Conservation (phyloP, 2,113 vertebrate genomes). For the Semnornis frantzii region DNA sequence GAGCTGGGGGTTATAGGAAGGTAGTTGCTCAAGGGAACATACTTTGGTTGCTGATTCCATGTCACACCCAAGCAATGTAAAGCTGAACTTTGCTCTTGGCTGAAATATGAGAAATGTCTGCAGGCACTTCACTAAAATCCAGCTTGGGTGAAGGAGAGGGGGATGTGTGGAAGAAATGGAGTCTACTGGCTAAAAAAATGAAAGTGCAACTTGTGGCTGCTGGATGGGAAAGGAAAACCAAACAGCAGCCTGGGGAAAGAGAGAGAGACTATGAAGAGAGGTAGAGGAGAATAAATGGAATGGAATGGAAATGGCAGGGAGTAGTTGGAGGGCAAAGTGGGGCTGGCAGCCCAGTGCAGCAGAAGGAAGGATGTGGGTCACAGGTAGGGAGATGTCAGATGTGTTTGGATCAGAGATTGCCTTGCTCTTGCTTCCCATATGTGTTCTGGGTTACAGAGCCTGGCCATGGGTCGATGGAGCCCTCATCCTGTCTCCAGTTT, state of each 20-base stretch:
- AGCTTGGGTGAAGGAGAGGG: background rate
- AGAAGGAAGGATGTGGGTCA: background rate
- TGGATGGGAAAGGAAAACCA: background rate
- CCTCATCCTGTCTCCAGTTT: background rate
- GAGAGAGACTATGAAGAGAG: background rate
- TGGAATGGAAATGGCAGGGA: background rate
- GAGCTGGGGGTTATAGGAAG: background rate
- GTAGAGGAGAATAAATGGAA: background rate
- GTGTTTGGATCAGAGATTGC: background rate
- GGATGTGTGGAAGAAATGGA: background rate
- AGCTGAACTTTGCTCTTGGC: constrained; percentile 24
- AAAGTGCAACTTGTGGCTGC: background rate
- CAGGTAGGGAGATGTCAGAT: background rate
- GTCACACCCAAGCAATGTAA: constrained; percentile 41
- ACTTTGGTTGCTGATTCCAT: constrained; percentile 43
- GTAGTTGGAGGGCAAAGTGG: background rate
- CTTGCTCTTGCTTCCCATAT: constrained; percentile 10
- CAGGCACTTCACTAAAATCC: background rate
- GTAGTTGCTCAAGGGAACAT: constrained; percentile 23
- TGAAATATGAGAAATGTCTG: constrained; percentile 29
- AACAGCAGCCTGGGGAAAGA: background rate
- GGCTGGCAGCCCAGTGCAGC: background rate
- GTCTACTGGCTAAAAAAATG: background rate
- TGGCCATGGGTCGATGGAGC: background rate
- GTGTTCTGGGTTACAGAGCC: constrained; percentile 1